Conservation (phyloP, 2,797 vertebrate species). For the Scarus forsteni region DNA sequence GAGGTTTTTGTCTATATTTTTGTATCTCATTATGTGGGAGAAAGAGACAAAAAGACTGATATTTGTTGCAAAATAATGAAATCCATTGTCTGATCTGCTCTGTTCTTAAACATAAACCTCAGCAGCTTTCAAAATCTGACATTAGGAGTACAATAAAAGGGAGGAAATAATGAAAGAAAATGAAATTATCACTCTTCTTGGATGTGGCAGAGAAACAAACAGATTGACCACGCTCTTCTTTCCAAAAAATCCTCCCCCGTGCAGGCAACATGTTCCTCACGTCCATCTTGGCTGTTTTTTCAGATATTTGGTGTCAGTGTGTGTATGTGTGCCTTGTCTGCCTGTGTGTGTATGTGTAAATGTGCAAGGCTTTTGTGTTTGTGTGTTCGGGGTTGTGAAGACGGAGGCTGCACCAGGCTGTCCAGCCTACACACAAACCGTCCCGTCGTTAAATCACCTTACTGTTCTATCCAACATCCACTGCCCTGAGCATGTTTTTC, state of each 20-base stretch:
- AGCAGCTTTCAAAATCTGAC: constrained; percentile 72
- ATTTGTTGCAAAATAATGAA: constrained; percentile 48
- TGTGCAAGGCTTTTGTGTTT: constrained; percentile 56
- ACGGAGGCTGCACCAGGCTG: constrained; percentile 84
- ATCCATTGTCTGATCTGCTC: constrained; percentile 52
- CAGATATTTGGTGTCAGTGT: constrained; percentile 81
- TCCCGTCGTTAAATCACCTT: constrained; percentile 82
- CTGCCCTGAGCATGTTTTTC: constrained; percentile 77
- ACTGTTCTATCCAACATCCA: constrained; percentile 79
- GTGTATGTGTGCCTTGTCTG: constrained; percentile 56
- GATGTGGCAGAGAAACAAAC: constrained; percentile 88
- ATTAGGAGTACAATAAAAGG: constrained; percentile 68
- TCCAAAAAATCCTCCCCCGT: constrained; percentile 90
- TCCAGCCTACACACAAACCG: constrained; percentile 83
- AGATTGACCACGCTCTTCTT: constrained; percentile 88
- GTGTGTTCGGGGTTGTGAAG: constrained; percentile 72
- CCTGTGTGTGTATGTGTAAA: constrained; percentile 57
- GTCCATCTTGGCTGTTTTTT: constrained; percentile 87
- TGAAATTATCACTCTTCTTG: constrained; percentile 87
- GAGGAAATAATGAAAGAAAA: constrained; percentile 79
- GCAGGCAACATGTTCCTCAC: constrained; percentile 88
- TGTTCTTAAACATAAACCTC: constrained; percentile 62
- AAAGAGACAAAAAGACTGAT: constrained; percentile 19
- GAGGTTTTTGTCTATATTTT: constrained; percentile 32
- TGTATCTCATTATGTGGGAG: constrained; percentile 30